Percentiles rank a stretch among this genome's conserved stretches.
phyloP scores from a whole-genome alignment of 1,140 invertebrate species.

The Aricia agestis region DNA sequence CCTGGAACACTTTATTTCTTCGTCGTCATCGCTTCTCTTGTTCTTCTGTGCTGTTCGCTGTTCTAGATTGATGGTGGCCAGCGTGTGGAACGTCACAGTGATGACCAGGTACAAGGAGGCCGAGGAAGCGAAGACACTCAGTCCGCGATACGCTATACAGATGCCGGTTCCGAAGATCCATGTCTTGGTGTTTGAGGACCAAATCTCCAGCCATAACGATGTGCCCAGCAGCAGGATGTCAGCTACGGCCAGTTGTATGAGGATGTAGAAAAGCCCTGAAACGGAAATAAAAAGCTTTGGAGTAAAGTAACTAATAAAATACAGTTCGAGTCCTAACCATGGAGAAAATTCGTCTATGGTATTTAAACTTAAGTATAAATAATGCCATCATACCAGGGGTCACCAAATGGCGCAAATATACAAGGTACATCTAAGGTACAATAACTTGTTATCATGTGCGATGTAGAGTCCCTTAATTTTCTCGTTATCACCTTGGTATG shows the following conservation, averaged over 20 bases:
- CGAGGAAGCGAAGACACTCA: constrained; percentile 74
- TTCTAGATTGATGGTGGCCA: constrained; percentile 75
- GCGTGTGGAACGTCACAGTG: constrained; percentile 73
- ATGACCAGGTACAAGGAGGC: constrained; percentile 72
- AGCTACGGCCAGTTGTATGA: constrained; percentile 72
- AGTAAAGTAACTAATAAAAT: too few relatives aligned
- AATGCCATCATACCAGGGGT: too few relatives aligned
- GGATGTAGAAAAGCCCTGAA: constrained; percentile 72
- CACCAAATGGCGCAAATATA: too few relatives aligned
- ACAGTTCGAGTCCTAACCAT: too few relatives aligned
- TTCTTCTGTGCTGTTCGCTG: constrained; percentile 46
- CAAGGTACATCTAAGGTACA: too few relatives aligned
- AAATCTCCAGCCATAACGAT: constrained; percentile 70
- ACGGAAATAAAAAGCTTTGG: constrained; percentile 27
- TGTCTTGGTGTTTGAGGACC: constrained; percentile 60
- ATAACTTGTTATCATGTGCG: too few relatives aligned
- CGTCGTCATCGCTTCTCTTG: constrained; percentile 63
- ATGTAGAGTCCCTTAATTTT: too few relatives aligned
- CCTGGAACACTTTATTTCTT: constrained; percentile 70
- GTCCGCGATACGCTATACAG: constrained; percentile 72
- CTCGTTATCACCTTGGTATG: too few relatives aligned
- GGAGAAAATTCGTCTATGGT: too few relatives aligned
- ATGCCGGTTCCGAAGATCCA: constrained; percentile 69
- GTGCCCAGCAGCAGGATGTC: constrained; percentile 65
- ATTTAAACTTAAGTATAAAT: too few relatives aligned